Percentiles rank a stretch among this genome's conserved stretches.
Conservation (phyloP, 37 sponge, comb jelly and placozoan genomes). For the Bolinopsis microptera region DNA sequence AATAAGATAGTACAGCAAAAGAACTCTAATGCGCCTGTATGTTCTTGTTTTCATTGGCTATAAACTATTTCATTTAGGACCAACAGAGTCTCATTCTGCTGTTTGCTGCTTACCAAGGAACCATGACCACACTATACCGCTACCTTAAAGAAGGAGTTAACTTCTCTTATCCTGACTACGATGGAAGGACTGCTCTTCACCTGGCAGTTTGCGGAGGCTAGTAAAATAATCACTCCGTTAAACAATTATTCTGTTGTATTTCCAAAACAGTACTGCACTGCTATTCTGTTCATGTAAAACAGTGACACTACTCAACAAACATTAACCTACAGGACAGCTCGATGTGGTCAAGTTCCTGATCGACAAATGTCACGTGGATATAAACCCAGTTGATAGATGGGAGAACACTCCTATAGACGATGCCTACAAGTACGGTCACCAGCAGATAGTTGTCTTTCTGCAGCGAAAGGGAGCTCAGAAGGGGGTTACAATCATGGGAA, state of each 20-base stretch:
- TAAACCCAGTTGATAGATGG: conserved; percentile 72
- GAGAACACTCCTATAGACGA: conserved; percentile 73
- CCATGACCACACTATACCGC: conserved; percentile 57
- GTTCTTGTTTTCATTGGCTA: too few species aligned
- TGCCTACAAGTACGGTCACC: conserved; percentile 56
- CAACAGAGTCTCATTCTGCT: conserved; percentile 58
- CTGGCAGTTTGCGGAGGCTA: conserved; percentile 71
- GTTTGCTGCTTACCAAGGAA: conserved; percentile 56
- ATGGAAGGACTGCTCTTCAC: conserved; percentile 74
- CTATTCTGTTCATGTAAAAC: too few species aligned
- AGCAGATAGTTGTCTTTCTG: conserved; percentile 53
- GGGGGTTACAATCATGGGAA: too few species aligned
- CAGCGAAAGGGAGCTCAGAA: conserved; percentile 20
- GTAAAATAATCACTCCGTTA: too few species aligned
- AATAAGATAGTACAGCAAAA: too few species aligned
- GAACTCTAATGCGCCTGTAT: too few species aligned
- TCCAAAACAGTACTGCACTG: too few species aligned
- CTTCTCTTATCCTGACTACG: conserved; percentile 69
- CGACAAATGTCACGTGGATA: conserved; percentile 60
- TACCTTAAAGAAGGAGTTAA: conserved; percentile 66
- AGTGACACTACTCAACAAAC: too few species aligned
- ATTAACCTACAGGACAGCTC: conserved; percentile 43
- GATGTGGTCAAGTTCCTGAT: conserved; percentile 69
- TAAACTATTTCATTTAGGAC: too few species aligned
- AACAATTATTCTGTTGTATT: too few species aligned